phyloP scores from a whole-genome alignment of 2,113 vertebrate genomes.

The Junco hyemalis region DNA sequence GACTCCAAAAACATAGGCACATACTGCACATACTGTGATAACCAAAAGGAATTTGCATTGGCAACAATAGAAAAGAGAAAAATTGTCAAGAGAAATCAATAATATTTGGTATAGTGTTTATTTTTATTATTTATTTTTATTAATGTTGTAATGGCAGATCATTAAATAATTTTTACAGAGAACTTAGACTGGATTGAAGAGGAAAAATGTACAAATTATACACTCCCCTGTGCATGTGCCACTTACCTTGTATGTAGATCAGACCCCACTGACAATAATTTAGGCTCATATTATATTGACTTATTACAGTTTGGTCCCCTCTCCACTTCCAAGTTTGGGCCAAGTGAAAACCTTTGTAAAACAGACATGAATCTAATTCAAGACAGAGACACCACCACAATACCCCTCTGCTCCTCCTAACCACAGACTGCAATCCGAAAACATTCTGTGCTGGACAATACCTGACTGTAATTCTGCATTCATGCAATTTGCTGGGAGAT shows the following conservation, averaged over 20 bases:
- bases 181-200: neutral
- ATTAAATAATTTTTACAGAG: neutral
- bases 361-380: neutral
- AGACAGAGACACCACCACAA: neutral
- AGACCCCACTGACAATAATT: neutral
- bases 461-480: neutral
- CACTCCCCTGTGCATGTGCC: neutral
- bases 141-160: neutral
- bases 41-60: neutral
- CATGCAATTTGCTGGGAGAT: neutral
- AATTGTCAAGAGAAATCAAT: neutral
- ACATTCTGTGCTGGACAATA: neutral
- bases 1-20: neutral
- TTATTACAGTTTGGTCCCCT: neutral
- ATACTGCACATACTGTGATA: neutral
- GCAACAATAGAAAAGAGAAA: neutral
- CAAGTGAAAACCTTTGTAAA: neutral
- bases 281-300: neutral
- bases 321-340: neutral
- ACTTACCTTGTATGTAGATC: neutral
- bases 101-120: neutral
- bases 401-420: accelerated
- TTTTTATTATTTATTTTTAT: neutral
- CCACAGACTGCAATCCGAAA: neutral
- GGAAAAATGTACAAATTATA: neutral